A percentile compares a stretch with the other conserved stretches of the same genome.
phyloP scores from a whole-genome alignment of 2,797 vertebrate genomes.

The Nannoperca australis region DNA sequence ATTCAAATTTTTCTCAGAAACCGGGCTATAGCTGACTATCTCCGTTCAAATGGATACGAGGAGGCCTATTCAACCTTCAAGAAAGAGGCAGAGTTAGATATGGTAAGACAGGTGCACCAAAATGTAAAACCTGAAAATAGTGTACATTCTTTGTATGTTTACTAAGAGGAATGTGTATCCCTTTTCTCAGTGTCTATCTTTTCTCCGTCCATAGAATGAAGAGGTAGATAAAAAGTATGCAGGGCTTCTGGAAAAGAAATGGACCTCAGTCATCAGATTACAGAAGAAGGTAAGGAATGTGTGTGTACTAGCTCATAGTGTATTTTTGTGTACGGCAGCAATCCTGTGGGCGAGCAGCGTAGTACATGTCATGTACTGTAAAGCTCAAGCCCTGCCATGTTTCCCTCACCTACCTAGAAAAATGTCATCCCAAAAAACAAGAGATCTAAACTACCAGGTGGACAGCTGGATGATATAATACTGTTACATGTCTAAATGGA shows the following conservation, averaged over 20 bases:
- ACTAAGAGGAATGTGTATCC: background rate
- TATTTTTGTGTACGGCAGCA: background rate
- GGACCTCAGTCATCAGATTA: conserved; percentile 99
- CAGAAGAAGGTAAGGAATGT: conserved; percentile 93
- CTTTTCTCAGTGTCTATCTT: conserved; percentile 23
- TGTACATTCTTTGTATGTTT: background rate
- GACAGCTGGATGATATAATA: background rate
- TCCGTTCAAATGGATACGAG: conserved; percentile 98
- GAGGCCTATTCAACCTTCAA: conserved; percentile 99
- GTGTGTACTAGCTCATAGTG: background rate
- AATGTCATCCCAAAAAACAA: background rate
- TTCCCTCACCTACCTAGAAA: background rate
- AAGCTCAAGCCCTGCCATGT: background rate
- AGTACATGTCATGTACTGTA: background rate
- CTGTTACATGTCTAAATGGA: background rate
- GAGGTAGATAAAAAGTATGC: conserved; percentile 99
- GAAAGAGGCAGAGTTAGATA: conserved; percentile 98
- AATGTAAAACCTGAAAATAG: background rate
- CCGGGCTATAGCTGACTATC: conserved; percentile 99
- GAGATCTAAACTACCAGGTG: background rate
- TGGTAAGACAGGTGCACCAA: conserved; percentile 85
- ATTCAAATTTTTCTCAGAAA: conserved; percentile 87
- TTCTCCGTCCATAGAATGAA: conserved; percentile 90
- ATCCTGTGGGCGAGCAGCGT: background rate
- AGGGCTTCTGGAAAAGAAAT: conserved; percentile 99